Conservation (phyloP, 2,797 vertebrate genomes). For the Lutjanus argentimaculatus region DNA sequence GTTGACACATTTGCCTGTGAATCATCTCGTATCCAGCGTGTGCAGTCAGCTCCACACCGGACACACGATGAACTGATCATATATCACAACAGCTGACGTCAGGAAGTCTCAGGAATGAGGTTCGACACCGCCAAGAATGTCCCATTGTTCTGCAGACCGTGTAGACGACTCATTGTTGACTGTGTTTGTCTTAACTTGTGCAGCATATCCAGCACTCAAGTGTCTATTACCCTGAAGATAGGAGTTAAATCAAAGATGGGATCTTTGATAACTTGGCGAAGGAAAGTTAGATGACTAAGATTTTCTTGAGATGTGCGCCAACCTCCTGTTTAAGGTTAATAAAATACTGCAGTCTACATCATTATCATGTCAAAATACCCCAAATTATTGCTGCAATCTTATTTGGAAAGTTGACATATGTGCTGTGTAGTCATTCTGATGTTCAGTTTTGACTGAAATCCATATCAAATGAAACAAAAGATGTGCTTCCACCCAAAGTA, state of each 20-base stretch:
- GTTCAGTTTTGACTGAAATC: background rate
- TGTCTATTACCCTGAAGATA: slow-evolving; percentile 35
- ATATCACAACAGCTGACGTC: slow-evolving; percentile 81
- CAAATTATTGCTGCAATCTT: background rate
- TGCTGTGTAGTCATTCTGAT: background rate
- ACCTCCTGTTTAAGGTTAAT: background rate
- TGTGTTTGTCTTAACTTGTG: slow-evolving; percentile 52
- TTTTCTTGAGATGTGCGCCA: slow-evolving; percentile 23
- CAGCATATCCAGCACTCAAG: slow-evolving; percentile 22
- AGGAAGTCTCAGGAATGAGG: slow-evolving; percentile 75
- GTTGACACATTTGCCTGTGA: slow-evolving; percentile 65
- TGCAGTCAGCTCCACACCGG: slow-evolving; percentile 42
- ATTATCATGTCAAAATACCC: background rate
- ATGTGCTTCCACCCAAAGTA: too few relatives aligned
- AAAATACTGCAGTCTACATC: background rate
- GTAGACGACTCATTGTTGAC: slow-evolving; percentile 35
- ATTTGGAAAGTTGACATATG: background rate
- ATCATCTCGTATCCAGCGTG: slow-evolving; percentile 54
- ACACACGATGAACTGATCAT: slow-evolving; percentile 58
- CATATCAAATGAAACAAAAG: slow-evolving; percentile 13
- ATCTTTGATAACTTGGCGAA: slow-evolving; percentile 20
- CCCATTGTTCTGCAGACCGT: slow-evolving; percentile 65
- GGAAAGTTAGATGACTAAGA: slow-evolving; percentile 28
- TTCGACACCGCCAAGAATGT: slow-evolving; percentile 59
- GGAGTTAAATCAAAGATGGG: slow-evolving; percentile 40